A percentile compares a stretch with the other conserved stretches of the same genome.
These are phyloP conservation scores for Acrocephalus scirpaceus DNA, from an alignment of 2,797 vertebrate species.

Conservation along the genomic window DNA sequence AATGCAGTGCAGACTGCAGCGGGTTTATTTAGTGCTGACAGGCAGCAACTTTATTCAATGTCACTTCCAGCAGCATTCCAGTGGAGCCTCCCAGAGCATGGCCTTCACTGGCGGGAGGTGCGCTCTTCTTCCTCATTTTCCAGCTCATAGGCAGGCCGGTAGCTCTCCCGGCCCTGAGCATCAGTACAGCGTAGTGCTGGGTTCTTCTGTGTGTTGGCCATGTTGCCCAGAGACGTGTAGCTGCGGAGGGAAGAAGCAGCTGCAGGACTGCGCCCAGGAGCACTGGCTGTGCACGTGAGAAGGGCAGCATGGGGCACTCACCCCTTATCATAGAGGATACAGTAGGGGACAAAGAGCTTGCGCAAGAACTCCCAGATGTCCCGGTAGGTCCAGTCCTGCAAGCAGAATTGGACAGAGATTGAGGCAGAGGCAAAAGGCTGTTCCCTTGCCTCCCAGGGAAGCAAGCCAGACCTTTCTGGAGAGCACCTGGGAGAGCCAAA, in stretches of 20 bases:
- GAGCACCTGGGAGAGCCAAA: not conserved
- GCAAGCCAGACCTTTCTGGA: not conserved
- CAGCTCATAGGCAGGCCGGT: slow-evolving; percentile 87
- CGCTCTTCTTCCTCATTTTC: slow-evolving; percentile 92
- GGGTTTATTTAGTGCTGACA: not conserved
- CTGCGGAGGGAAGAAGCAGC: slow-evolving; percentile 57
- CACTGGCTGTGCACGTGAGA: accelerated
- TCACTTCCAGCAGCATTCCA: not conserved
- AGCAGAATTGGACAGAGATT: not conserved
- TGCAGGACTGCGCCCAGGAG: not conserved
- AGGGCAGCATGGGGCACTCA: slow-evolving; percentile 54
- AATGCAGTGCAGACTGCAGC: not conserved
- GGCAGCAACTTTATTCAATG: not conserved
- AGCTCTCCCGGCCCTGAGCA: slow-evolving; percentile 77
- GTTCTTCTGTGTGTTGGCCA: slow-evolving; percentile 88
- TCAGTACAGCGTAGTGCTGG: slow-evolving; percentile 80
- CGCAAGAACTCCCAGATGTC: slow-evolving; percentile 96
- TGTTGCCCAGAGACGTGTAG: slow-evolving; percentile 94
- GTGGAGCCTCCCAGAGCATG: accelerated
- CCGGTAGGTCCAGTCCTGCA: slow-evolving; percentile 94
- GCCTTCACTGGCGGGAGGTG: slow-evolving; percentile 74
- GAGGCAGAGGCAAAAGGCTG: not conserved
- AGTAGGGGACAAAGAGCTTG: slow-evolving; percentile 91
- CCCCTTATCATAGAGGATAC: slow-evolving; percentile 96
- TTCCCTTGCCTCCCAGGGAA: not conserved